phyloP scores from a whole-genome alignment of 2,888 invertebrate species.

The Coelinius sp. region DNA sequence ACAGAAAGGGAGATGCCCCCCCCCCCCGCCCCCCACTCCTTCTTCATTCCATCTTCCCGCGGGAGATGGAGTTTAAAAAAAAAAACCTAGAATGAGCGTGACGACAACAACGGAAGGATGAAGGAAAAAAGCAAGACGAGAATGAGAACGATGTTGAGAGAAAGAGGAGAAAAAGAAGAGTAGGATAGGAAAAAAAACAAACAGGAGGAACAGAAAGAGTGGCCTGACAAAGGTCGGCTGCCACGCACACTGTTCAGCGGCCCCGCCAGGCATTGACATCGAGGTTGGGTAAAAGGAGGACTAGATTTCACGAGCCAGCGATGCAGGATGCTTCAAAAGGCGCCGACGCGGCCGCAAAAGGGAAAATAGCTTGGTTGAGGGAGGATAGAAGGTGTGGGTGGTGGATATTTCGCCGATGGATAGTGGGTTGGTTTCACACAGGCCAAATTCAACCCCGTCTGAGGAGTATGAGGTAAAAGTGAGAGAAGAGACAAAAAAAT shows the following conservation, averaged over 20 bases:
- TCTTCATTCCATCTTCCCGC: background rate
- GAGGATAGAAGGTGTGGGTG: conserved; percentile 44
- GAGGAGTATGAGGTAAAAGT: conserved; percentile 6
- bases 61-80: conserved; percentile 31
- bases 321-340: conserved; percentile 68
- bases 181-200: conserved; percentile 27
- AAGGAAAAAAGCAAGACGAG: conserved; percentile 37
- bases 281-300: conserved; percentile 63
- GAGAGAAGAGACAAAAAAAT: conserved; percentile 6
- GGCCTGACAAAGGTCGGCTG: conserved; percentile 54
- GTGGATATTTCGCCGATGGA: conserved; percentile 42
- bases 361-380: conserved; percentile 40
- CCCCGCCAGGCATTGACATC: conserved; percentile 66
- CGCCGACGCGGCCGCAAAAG: conserved; percentile 64
- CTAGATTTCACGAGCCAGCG: conserved; percentile 70
- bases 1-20: conserved; percentile 13
- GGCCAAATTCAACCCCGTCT: conserved; percentile 21
- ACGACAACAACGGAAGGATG: conserved; percentile 41
- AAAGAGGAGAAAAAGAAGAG: conserved; percentile 28
- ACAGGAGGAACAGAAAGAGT: conserved; percentile 48
- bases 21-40: background rate
- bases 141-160: conserved; percentile 36
- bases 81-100: conserved; percentile 28
- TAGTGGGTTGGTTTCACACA: conserved; percentile 29
- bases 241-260: conserved; percentile 49